Base-by-base conservation (phyloP, 2,113 vertebrate species). In the Gasterosteus aculeatus region DNA sequence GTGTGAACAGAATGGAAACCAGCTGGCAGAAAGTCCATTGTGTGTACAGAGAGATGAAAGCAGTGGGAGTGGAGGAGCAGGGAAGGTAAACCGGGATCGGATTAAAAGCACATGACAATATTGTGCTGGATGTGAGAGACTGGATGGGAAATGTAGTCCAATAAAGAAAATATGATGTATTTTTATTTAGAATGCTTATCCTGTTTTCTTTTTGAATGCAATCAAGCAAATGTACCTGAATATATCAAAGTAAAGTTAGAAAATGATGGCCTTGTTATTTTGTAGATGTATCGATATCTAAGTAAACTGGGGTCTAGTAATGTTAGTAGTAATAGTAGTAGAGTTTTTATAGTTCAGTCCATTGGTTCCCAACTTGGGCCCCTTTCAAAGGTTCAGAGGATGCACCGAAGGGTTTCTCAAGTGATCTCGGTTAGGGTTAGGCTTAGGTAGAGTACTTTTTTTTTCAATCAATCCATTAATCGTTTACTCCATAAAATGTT, bases 21-120 rank as follows among this genome's bases (percentile, higher is more conserved):
- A 59, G 60, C 9, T 19, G 56, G 14, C 11, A 62, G 31, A 56
- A 79, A 57, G 60, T 31, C 8, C 42, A 19, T 19, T 72, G 58
- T 63, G 38, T 75, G 35, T 19, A 64, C 41, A 7, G 33, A 65
- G 15, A 70, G 10, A 54, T 18, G 7, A 70, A 42, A 49, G 54
- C 38, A 51, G 61, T 66, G 46, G 51, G 61, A 60, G 63, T 47
- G 67, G 62, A 57, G 29, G 59, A 63, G 59, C 18, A 59, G 65
- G 68, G 49, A 46, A 69, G 68, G 54, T 81, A 33, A 64, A n/a
- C 56, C 65, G 19, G 4, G 66, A 71, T 63, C 54, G 46, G 35
- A 72, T 54, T 41, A 31, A 57, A 81, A 47, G 22, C 35, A 59
- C 16, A 47, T 56, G 49, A 31, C 14, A 39, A 63, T 19, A 29